Base-by-base conservation (phyloP, 2,113 vertebrate genomes). In the Anas platyrhynchos region DNA sequence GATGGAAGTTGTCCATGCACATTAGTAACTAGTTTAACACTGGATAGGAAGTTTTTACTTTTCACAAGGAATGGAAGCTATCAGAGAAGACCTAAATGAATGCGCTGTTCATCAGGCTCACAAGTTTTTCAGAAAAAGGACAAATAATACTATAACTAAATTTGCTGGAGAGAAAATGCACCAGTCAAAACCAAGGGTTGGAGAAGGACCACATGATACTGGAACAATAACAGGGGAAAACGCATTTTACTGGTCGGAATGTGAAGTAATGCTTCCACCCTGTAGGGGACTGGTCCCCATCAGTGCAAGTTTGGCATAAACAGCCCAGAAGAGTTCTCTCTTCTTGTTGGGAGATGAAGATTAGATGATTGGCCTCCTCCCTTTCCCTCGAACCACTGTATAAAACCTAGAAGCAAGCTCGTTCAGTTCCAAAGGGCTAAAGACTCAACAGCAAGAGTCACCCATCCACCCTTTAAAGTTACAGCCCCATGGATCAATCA, bases 41-140 rank as follows among this genome's bases (percentile, higher is more conserved):
- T 1, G n/a, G 11, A 79, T 34, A 23, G 3, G 16, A 89, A 85
- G 26, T 21, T 73, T 13, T 4, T 59, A 3, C 1, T 62, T 87
- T 86, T 73, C 50, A 69, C 17, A 73, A 54, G 26, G 22, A 91
- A 61, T 0, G 0, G 17, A 58, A 83, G 7, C 31, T 75, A 17
- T 31, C 50, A 77, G 43, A 82, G 55, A 44, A 85, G 29, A 16
- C 44, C 50, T 85, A 44, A 68, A 66, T 5, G 5, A 83, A 62
- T 15, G 6, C 36, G 22, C 31, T 78, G 27, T 12, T 71, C 22
- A 27, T 18, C 12, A 29, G 7, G 34, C 4, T 7, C 9, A 0
- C 20, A 83, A 2, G 2, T 0, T 0, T 48, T 89, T 74, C 81
- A 72, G 68, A 36, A 82, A 74, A 73, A 74, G 13, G 48, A 8